Percentiles rank a stretch among this genome's conserved stretches.
Evolutionary conservation across 2,797 vertebrate genomes (phyloP).

Genomic region (Sebastes jordani): DNA sequence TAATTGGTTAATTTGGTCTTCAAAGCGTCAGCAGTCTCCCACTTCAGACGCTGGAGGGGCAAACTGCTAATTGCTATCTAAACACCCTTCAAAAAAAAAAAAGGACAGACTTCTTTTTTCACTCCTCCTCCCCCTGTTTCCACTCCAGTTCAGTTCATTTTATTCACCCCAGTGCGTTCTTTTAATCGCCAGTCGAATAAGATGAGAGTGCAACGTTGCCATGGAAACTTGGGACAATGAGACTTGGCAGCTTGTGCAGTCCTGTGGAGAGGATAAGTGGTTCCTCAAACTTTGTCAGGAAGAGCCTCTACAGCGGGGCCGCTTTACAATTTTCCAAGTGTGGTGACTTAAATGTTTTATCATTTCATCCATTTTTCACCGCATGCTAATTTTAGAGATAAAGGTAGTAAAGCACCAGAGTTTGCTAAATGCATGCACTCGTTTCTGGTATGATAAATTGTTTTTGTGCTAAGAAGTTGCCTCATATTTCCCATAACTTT

Average conservation of each 20-base stretch:
- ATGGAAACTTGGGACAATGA: slow-evolving; percentile 88
- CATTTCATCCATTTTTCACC: neutral
- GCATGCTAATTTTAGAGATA: neutral
- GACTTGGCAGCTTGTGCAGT: slow-evolving; percentile 64
- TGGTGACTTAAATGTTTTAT: neutral
- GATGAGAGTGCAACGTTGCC: slow-evolving; percentile 85
- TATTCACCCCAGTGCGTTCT: slow-evolving; percentile 65
- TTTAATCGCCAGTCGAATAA: slow-evolving; percentile 84
- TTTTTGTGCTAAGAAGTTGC: neutral
- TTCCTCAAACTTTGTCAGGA: slow-evolving; percentile 54
- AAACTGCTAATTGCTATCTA: slow-evolving; percentile 86
- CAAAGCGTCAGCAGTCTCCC: slow-evolving; percentile 51
- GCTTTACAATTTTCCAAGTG: neutral
- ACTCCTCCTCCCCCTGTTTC: slow-evolving; percentile 33
- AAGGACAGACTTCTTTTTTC: slow-evolving; percentile 49
- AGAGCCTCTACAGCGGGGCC: neutral
- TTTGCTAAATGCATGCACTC: neutral
- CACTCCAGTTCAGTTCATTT: slow-evolving; percentile 46
- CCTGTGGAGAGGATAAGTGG: slow-evolving; percentile 65
- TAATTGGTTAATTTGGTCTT: slow-evolving; percentile 57
- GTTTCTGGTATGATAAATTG: neutral
- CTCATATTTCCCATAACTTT: neutral
- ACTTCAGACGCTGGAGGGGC: slow-evolving; percentile 56
- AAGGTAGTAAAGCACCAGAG: neutral
- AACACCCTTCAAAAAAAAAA: slow-evolving; percentile 79